These are phyloP conservation scores for Apis dorsata DNA, from an alignment of 1,140 invertebrate genomes.

Conservation along the genomic window DNA sequence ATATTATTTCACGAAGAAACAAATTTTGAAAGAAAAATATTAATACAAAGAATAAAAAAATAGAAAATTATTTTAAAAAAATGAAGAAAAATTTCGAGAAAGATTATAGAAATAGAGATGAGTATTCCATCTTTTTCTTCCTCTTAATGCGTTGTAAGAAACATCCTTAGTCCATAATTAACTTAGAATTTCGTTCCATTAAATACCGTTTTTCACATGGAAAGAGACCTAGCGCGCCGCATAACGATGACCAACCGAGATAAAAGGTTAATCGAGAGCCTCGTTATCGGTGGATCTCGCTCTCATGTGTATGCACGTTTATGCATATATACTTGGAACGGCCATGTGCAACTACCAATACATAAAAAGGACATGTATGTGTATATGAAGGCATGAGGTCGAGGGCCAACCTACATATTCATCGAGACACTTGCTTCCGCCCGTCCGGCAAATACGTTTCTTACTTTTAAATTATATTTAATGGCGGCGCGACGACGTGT, in stretches of 20 bases:
- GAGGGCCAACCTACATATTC: constrained; percentile 74
- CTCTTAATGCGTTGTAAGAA: neutral
- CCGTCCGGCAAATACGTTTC: constrained; percentile 35
- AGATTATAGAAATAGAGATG: too few species aligned
- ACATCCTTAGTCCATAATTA: neutral
- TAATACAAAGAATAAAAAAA: too few species aligned
- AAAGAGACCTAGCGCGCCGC: too few species aligned
- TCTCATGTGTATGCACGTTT: neutral
- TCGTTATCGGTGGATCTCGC: constrained; percentile 43
- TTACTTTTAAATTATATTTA: constrained; percentile 52
- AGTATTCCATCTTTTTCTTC: neutral
- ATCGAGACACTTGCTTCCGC: constrained; percentile 73
- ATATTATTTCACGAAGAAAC: too few species aligned
- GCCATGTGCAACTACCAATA: too few species aligned
- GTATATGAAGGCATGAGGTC: constrained; percentile 66
- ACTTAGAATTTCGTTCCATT: too few species aligned
- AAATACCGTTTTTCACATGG: neutral
- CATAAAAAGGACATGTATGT: constrained; percentile 47
- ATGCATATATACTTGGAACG: neutral
- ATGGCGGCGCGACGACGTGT: neutral
- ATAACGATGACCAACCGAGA: constrained; percentile 17
- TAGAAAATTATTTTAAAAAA: too few species aligned
- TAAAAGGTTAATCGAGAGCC: constrained; percentile 38
- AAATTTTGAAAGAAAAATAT: too few species aligned
- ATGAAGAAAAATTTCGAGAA: too few species aligned